A percentile compares a stretch with the other conserved stretches of the same genome.
Evolutionary conservation across 2,888 invertebrate genomes (phyloP).

Genomic region (Folsomia candida): DNA sequence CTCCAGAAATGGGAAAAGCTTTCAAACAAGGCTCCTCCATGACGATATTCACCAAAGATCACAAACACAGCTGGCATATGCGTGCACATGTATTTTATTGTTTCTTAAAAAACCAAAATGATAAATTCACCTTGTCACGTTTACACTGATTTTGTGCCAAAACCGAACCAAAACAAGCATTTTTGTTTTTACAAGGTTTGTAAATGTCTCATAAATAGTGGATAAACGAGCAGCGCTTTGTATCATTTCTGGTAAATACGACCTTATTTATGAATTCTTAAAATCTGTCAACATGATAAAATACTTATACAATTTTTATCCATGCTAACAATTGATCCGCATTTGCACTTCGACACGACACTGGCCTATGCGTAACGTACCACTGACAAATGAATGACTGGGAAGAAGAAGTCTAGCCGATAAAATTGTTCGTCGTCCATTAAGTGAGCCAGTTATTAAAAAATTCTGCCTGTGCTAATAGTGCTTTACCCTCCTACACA

Average conservation of each 20-base stretch:
- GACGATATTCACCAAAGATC: neutral
- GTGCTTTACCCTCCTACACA: conserved; percentile 16
- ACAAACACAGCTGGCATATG: neutral
- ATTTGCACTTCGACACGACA: neutral
- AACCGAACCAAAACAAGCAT: conserved; percentile 28
- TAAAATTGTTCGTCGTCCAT: neutral
- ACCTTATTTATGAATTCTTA: neutral
- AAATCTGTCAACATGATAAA: neutral
- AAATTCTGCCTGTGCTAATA: too few species aligned
- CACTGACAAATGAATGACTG: neutral
- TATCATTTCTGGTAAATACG: neutral
- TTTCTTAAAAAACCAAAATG: too few species aligned
- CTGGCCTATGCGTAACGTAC: neutral
- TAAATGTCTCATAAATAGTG: neutral
- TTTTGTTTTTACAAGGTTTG: conserved; percentile 10
- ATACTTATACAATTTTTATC: neutral
- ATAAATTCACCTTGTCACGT: conserved; percentile 28
- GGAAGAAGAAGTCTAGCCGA: neutral
- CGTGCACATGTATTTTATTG: too few species aligned
- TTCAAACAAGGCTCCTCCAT: neutral
- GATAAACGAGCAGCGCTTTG: neutral
- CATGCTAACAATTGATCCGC: neutral
- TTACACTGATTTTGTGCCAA: conserved; percentile 18
- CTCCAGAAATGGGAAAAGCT: neutral
- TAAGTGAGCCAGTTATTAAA: neutral